Conservation (phyloP, 2,797 vertebrate species). For the Choloepus didactylus region DNA sequence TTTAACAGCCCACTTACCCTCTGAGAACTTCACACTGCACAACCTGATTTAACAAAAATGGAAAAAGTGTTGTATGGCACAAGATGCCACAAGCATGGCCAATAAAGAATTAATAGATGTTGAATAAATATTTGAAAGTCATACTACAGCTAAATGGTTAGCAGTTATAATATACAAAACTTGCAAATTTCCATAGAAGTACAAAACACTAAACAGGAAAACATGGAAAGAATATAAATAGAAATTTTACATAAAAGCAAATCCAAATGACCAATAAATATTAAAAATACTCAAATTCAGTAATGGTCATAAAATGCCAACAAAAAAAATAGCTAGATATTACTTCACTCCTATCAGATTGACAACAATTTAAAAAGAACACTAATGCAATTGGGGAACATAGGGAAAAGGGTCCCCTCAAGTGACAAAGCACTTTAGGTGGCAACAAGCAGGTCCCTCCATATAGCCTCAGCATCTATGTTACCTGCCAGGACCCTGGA, state of each 20-base stretch:
- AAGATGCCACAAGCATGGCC: neutral
- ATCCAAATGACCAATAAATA: neutral
- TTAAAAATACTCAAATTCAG: neutral
- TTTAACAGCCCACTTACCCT: neutral
- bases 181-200: neutral
- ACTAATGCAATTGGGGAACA: accelerated
- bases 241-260: neutral
- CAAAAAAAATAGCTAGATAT: neutral
- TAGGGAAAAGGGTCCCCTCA: too few relatives aligned
- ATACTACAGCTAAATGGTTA: neutral
- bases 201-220: neutral
- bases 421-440: accelerated
- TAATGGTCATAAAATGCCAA: neutral
- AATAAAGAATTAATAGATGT: neutral
- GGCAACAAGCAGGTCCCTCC: neutral
- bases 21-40: neutral
- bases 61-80: neutral
- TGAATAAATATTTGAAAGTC: neutral
- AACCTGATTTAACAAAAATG: neutral
- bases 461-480: accelerated
- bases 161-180: neutral
- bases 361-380: too few relatives aligned
- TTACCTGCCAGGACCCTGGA: neutral
- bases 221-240: neutral
- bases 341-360: neutral